phyloP scores from a whole-genome alignment of 1,140 invertebrate species.

The Amyelois transitella region DNA sequence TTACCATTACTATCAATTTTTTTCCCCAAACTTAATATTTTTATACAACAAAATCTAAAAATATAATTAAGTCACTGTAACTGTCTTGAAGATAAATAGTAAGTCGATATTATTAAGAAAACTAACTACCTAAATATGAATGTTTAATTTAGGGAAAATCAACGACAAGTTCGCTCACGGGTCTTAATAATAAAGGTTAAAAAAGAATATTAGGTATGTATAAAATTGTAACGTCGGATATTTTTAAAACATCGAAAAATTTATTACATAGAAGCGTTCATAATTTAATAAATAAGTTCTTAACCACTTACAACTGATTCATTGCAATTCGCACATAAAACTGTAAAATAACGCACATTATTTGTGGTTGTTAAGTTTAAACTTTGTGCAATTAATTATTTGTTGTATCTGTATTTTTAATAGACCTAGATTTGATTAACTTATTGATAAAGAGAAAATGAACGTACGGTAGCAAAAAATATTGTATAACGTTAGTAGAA shows the following conservation, averaged over 20 bases:
- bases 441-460: no score
- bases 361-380: not conserved
- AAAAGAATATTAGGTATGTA: slow-evolving; percentile 18
- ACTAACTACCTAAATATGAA: not conserved
- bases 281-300: no score
- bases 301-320: no score
- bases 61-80: no score
- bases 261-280: not conserved
- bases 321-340: not conserved
- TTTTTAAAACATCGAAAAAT: slow-evolving; percentile 16
- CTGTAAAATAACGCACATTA: not conserved
- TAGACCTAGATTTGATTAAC: no score
- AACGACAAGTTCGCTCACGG: slow-evolving; percentile 38
- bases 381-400: not conserved
- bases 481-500: no score
- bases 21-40: no score
- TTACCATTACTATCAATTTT: no score
- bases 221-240: slow-evolving; percentile 1
- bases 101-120: not conserved
- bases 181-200: slow-evolving; percentile 20
- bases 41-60: no score
- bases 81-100: not conserved
- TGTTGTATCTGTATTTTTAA: no score
- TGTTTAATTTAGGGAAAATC: slow-evolving; percentile 7
- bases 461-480: no score